Base-by-base conservation (phyloP, 2,797 vertebrate species). In the Cirrhinus mrigala region DNA sequence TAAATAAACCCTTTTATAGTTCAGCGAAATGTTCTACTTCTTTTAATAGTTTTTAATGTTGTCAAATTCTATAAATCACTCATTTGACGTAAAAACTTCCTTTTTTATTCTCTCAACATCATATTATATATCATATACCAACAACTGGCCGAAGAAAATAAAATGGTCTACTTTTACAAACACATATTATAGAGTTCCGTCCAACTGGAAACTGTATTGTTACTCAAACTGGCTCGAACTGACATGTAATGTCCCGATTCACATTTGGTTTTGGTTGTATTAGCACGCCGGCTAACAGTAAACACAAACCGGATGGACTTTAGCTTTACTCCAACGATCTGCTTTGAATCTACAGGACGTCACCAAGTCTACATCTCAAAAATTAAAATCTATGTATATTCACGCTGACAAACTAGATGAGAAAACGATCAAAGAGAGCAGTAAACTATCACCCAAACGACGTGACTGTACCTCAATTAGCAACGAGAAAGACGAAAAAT, bases 261-360 rank as follows among this genome's bases (percentile, higher is more conserved):
- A 18, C 18, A 46, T 3, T 50, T n/a, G 52, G 6, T 15, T 77
- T 37, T 4, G 18, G 1, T 3, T 29, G 24, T 27, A 14, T 85
- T 85, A 85, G 83, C 83, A 85, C 27, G 54, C 54, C 12, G 6
- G 83, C 83, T 85, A 85, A 79, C 76, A 40, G 66, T 74, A 15
- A 74, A 64, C 69, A 33, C 16, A 46, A 8, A 7, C 60, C 37
- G 16, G 66, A 71, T 18, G 15, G 52, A 66, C 58, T 50, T 14
- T 52, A 58, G 83, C 52, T 22, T 48, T 20, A 44, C 18, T 11
- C 11, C 2, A 33, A 24, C 68, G 4, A 33, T 24, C 18, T 44
- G 37, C 10, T 22, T 14, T 40, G 4, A 46, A 52, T 44, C 6
- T 69, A 6, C 50, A 29, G 4, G 6, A 66, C 15, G 1, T 8